Percentiles rank a stretch among this genome's conserved stretches.
These are phyloP conservation scores for Philypnodon macrostomus DNA, from an alignment of 2,797 vertebrate genomes.

Conservation along the genomic window DNA sequence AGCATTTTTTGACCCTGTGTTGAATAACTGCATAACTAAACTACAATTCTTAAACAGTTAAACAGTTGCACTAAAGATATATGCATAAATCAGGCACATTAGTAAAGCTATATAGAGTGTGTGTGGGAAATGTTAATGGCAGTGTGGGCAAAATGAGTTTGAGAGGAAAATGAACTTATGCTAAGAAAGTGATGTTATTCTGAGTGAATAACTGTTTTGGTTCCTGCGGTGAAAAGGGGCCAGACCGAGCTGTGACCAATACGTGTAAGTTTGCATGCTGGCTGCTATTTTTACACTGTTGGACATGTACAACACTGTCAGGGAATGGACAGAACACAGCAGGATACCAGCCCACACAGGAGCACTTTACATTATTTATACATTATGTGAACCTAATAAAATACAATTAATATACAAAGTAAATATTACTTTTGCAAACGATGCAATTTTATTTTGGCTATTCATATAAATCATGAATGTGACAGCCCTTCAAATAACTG, in stretches of 20 bases:
- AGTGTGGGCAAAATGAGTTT: slow-evolving; percentile 5
- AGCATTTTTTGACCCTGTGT: no score
- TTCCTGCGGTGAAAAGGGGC: slow-evolving; percentile 26
- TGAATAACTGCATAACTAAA: no score
- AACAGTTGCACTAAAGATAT: no score
- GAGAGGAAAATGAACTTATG: slow-evolving; percentile 7
- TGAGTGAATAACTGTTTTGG: slow-evolving; percentile 25
- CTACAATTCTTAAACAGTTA: no score
- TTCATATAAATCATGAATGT: no score
- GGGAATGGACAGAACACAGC: background rate
- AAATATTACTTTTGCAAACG: background rate
- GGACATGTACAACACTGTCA: slow-evolving; percentile 6
- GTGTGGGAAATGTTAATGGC: slow-evolving; percentile 23
- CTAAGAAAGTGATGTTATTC: slow-evolving; percentile 16
- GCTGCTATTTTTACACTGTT: slow-evolving; percentile 22
- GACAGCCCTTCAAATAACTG: no score
- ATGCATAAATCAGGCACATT: slow-evolving; percentile 6
- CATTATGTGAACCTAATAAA: background rate
- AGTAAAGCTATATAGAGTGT: slow-evolving; percentile 15
- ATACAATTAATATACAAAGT: no score
- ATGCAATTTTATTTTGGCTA: no score
- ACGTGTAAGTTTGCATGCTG: slow-evolving; percentile 20
- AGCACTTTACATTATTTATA: background rate
- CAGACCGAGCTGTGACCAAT: slow-evolving; percentile 13
- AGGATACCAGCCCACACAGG: background rate